Base-by-base conservation (phyloP, 37 sponge, comb jelly and placozoan species). In the Aplysina aerophoba region DNA sequence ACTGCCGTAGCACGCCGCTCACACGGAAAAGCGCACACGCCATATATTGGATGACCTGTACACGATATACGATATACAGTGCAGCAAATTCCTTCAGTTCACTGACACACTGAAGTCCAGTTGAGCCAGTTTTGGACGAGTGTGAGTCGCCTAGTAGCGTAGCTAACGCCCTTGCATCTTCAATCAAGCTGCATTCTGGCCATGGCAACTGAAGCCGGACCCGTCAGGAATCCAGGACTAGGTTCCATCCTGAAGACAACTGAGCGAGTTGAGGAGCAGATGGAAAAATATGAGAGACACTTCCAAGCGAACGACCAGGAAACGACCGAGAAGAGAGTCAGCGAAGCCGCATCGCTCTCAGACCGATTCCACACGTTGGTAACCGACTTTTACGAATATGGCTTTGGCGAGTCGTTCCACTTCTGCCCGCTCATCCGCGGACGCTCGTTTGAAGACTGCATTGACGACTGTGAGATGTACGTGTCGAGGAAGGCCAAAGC, bases 301-400 rank as follows among this genome's bases (percentile, higher is more conserved):
- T 78, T 27, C 79, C n/a, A 54, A 21, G 12, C 38, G 41, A 78
- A 78, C 27, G 83, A 88, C 39, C 14, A 2, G 56, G 75, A 87
- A 35, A 41, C 31, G 0, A 39, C 21, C 2, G 79, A 87, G 73
- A 13, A 75, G 27, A 80, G 92, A 27, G 81, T 24, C 14, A 69
- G 85, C 31, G 65, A 87, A 22, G 58, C 88, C 13, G 41, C 1
- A 6, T 86, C 82, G 0, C 67, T 90, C 0, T 22, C 68, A 17
- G 31, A 24, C 21, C 40, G 59, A 27, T 93, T 72, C 79, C 90
- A 93, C 82, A 59, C 79, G 27, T 81, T 90, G 36, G 94, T 90
- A 39, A 93, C 94, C 0, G 91, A 93, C 71, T 93, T 93, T 57
- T 93, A 90, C 78, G 91, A 93, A 72, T 93, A 90, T 68, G 94